Conservation (phyloP, 2,888 invertebrate species). For the Eupithecia abbreviata region DNA sequence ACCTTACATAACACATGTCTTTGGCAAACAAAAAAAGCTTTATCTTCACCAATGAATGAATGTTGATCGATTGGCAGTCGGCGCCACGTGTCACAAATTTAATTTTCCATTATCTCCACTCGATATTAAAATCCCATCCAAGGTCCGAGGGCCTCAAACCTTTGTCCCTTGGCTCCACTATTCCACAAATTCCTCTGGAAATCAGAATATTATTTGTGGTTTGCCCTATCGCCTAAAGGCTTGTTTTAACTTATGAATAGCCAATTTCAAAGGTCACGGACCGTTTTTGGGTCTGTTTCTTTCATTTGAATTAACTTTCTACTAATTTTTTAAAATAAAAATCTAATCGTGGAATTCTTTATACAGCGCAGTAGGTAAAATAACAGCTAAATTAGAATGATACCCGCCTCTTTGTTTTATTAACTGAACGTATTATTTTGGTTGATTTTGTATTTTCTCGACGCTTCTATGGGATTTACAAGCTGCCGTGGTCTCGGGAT, state of each 20-base stretch:
- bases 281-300: neutral
- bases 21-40: too few relatives aligned
- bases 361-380: too few relatives aligned
- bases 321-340: too few relatives aligned
- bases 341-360: too few relatives aligned
- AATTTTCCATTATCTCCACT: neutral
- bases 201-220: conserved; percentile 2
- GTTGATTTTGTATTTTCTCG: neutral
- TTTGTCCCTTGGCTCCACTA: neutral
- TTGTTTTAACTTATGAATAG: neutral
- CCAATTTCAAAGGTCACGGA: neutral
- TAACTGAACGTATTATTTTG: neutral
- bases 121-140: neutral
- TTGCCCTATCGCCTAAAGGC: neutral
- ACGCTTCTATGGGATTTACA: neutral
- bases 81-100: neutral
- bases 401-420: neutral
- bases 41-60: too few relatives aligned
- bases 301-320: neutral
- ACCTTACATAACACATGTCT: too few relatives aligned
- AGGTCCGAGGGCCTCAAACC: neutral
- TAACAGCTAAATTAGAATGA: neutral
- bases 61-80: neutral
- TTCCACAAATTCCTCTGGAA: neutral
- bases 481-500: neutral